Conservation (phyloP, 2,797 vertebrate genomes). For the Novumbra hubbsi region DNA sequence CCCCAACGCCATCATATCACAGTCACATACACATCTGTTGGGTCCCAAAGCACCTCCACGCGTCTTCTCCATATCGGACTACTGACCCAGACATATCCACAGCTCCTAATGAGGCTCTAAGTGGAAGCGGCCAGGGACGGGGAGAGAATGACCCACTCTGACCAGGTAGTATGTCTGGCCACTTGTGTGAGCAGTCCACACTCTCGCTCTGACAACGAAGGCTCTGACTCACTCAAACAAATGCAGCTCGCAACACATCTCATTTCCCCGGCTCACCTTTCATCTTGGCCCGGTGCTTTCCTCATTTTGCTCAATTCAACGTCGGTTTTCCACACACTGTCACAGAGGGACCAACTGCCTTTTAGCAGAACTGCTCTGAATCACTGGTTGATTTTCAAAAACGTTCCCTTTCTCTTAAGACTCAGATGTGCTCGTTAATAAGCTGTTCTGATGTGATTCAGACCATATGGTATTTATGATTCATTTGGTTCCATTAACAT, state of each 20-base stretch:
- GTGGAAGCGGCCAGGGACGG: constrained; percentile 40
- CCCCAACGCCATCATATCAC: constrained; percentile 32
- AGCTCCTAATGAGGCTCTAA: constrained; percentile 64
- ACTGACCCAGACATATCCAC: neutral
- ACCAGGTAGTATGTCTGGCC: neutral
- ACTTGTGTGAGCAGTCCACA: neutral
- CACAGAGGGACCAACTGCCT: constrained; percentile 48
- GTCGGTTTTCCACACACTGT: constrained; percentile 45
- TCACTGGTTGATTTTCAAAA: neutral
- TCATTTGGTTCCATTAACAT: neutral
- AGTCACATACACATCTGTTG: constrained; percentile 20
- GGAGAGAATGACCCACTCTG: neutral
- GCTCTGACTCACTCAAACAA: constrained; percentile 28
- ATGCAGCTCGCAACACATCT: constrained; percentile 40
- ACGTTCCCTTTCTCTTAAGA: neutral
- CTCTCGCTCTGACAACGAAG: constrained; percentile 25
- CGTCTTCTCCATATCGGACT: constrained; percentile 34
- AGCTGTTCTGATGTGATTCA: neutral
- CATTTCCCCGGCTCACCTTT: constrained; percentile 52
- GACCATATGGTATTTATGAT: neutral
- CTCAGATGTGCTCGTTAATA: neutral
- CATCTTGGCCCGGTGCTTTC: constrained; percentile 52
- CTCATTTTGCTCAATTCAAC: constrained; percentile 51
- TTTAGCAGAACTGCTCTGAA: constrained; percentile 20
- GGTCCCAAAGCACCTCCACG: constrained; percentile 60